Conservation (phyloP, 2,888 invertebrate genomes). For the Lathronympha strigana region DNA sequence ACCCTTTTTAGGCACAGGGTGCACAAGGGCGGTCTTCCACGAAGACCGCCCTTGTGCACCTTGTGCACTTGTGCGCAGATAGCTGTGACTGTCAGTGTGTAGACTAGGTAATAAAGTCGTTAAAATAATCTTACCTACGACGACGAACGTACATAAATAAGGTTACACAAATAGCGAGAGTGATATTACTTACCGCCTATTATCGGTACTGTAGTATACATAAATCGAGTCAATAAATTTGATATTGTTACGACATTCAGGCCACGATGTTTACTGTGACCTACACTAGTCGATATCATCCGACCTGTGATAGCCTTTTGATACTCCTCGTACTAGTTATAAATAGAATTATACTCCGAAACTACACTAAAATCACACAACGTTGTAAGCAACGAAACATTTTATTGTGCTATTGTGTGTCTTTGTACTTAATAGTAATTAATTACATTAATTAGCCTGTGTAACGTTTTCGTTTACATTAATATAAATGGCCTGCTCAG, state of each 20-base stretch:
- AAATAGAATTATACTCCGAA: constrained; percentile 22
- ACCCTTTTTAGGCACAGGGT: no score
- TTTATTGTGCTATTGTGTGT: neutral
- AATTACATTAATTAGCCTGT: no score
- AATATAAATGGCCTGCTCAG: no score
- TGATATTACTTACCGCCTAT: constrained; percentile 16
- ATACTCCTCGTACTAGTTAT: constrained; percentile 12
- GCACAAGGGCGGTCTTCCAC: no score
- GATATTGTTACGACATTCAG: constrained; percentile 38
- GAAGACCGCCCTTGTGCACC: no score
- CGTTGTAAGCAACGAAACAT: neutral
- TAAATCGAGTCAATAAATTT: constrained; percentile 40
- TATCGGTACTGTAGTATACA: constrained; percentile 33
- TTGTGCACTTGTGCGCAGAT: no score
- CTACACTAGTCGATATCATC: constrained; percentile 34
- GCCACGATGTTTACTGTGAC: constrained; percentile 36
- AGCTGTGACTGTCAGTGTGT: neutral
- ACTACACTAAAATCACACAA: neutral
- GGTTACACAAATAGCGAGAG: constrained; percentile 30
- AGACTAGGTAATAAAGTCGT: neutral
- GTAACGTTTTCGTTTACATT: no score
- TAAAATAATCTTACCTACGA: constrained; percentile 14
- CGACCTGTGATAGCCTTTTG: constrained; percentile 33
- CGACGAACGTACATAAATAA: constrained; percentile 25
- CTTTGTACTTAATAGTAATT: no score